Base-by-base conservation (phyloP, 1,140 invertebrate species). In the Eriosoma lanigerum region DNA sequence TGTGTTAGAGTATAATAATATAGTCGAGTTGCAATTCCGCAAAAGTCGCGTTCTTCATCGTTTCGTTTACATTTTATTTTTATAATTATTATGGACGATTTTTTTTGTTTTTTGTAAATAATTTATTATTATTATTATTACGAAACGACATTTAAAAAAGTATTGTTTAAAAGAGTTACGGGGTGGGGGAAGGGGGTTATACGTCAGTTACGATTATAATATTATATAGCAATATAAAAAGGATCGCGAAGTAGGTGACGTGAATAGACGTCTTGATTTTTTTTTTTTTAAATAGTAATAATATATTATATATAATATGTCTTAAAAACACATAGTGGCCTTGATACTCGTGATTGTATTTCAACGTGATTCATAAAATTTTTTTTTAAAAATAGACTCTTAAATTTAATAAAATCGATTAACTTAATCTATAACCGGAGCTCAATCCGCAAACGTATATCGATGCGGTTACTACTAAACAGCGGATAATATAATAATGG, bases 291-390 rank as follows among this genome's bases (percentile, higher is more conserved):
- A 38, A 38, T 4, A 38, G 3, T 38, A 38, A 38, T 4, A 38
- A 38, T 4, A 38, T 4, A 38, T 4, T 38, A 8, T 38, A 38
- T 38, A 8, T 38, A 38, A 38, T 4, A 38, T 21, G 5, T 56
- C 21, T 38, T 24, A 76, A 76, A 60, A 46, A 76, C 75, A 78
- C 75, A 78, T 29, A 78, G 75, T 62, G 75, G 75, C 75, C 75
- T 78, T 78, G 75, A 62, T 5, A 60, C 44, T 58, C n/a, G n/a
- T 38, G 32, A 38, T 38, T 38, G 32, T 38, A 38, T 64, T 32
- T 64, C 19, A 12, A 78, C 44, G 44, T 38, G 26, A 72, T 46
- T 58, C 8, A 24, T n/a, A n/a, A n/a, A n/a, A n/a, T n/a, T n/a
- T n/a, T n/a, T n/a, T n/a, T 26, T 24, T 58, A 58, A 38, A 19